Base-by-base conservation (phyloP, 2,797 vertebrate genomes). In the Argyrosomus regius region DNA sequence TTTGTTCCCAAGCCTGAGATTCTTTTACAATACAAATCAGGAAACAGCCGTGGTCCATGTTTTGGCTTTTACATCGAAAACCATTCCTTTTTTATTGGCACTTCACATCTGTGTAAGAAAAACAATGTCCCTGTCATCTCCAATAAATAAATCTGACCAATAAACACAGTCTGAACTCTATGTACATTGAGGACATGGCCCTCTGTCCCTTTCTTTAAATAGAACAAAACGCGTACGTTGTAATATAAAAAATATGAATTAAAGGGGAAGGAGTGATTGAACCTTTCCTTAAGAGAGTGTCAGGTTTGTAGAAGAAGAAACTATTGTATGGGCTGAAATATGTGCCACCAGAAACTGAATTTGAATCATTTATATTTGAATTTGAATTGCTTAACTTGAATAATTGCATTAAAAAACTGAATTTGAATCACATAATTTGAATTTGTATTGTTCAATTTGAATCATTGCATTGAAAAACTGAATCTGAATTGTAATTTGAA, bases 201-300 rank as follows among this genome's bases (percentile, higher is more conserved):
- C 65, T 57, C 66, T 39, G 76, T 78, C 61, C 64, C 70, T 80
- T 84, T 84, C 77, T 83, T 90, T 83, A 87, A 87, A 91, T 82
- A 82, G 48, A 91, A 88, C 80, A 72, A 72, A 91, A 84, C 82
- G 62, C 76, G 72, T 80, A 91, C 85, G 81, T 72, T 83, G 85
- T 73, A 72, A 90, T 91, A 91, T 90, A 94, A 94, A 94, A 93
- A 93, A 94, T 92, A 92, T 87, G 73, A 91, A 84, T 91, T 89
- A 91, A 88, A 89, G 88, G 87, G 85, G 84, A 81, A 88, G 87
- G 78, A 87, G 83, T 90, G 73, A 88, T 79, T 79, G 43, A 62
- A 73, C 41, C 68, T 83, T 86, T 85, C 43, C 77, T 80, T 81
- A 79, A 85, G 70, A 84, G 76, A 86, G 79, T 31, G 56, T 79